Conservation (phyloP, 1,140 invertebrate genomes). For the Antheraea pernyi region DNA sequence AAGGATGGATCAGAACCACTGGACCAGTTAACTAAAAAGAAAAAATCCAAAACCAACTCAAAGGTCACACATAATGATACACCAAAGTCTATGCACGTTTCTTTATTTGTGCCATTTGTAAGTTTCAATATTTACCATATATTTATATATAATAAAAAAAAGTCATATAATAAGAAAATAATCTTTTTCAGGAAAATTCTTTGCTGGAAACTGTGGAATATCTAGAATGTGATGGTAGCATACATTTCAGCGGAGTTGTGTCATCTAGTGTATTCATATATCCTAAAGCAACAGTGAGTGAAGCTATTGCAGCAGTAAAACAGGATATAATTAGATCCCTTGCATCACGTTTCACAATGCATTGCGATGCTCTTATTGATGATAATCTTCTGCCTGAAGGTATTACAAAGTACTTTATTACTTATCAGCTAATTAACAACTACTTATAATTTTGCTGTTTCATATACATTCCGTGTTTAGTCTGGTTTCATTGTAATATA, state of each 20-base stretch:
- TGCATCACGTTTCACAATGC: constrained; percentile 88
- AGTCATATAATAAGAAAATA: not conserved
- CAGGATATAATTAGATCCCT: constrained; percentile 90
- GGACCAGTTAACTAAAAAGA: constrained; percentile 79
- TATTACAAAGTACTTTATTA: constrained; percentile 30
- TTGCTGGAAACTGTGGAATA: constrained; percentile 75
- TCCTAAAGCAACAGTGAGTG: constrained; percentile 84
- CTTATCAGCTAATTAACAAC: too few species aligned
- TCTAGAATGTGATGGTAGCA: constrained; percentile 71
- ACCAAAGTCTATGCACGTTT: constrained; percentile 74
- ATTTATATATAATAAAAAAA: too few species aligned
- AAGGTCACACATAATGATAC: constrained; percentile 56
- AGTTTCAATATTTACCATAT: constrained; percentile 49
- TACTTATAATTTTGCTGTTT: too few species aligned
- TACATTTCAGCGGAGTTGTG: constrained; percentile 82
- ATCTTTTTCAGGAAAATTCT: constrained; percentile 61
- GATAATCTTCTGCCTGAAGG: constrained; percentile 85
- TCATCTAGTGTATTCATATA: constrained; percentile 86
- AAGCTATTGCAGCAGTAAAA: constrained; percentile 84
- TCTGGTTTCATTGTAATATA: too few species aligned
- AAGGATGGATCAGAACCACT: constrained; percentile 78
- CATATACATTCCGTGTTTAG: too few species aligned
- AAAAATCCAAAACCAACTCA: constrained; percentile 70
- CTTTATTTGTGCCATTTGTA: constrained; percentile 84
- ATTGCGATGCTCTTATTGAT: constrained; percentile 91